Percentiles rank a stretch among this genome's conserved stretches.
These are phyloP conservation scores for Tamandua tetradactyla DNA, from an alignment of 2,797 vertebrate genomes.

Conservation along the genomic window DNA sequence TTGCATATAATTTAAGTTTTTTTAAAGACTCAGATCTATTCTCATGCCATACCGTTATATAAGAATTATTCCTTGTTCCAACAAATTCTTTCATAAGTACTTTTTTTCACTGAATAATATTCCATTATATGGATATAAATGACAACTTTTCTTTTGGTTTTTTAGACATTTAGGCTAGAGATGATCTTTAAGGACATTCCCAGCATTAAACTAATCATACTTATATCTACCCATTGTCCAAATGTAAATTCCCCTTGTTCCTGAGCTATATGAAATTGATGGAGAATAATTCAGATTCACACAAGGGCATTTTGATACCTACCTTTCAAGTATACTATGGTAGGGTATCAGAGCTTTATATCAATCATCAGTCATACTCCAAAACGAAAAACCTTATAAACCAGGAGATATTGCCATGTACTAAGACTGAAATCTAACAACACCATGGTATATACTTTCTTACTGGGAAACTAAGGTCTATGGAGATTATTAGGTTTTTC, in stretches of 20 bases:
- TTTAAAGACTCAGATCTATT: not conserved
- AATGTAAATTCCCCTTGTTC: not conserved
- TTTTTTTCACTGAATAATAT: not conserved
- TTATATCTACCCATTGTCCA: not conserved
- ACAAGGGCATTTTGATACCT: not conserved
- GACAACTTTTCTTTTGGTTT: slow-evolving; percentile 12
- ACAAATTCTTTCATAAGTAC: slow-evolving; percentile 17
- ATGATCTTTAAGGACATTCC: slow-evolving; percentile 5
- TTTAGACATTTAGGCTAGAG: slow-evolving; percentile 4
- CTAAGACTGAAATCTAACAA: not conserved
- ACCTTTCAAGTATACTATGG: not conserved
- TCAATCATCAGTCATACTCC: not conserved
- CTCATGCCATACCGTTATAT: not conserved
- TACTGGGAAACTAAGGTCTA: not conserved
- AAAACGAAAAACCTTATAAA: not conserved
- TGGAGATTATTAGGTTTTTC: not conserved
- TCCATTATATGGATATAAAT: not conserved
- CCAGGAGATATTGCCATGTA: not conserved
- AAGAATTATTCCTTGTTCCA: slow-evolving; percentile 21
- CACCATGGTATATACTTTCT: not conserved
- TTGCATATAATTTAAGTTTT: not conserved
- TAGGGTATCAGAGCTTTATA: not conserved
- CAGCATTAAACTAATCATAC: not conserved
- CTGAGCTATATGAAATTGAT: not conserved
- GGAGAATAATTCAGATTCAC: not conserved